phyloP scores from a whole-genome alignment of 1,140 invertebrate genomes.

The Cherax destructor region DNA sequence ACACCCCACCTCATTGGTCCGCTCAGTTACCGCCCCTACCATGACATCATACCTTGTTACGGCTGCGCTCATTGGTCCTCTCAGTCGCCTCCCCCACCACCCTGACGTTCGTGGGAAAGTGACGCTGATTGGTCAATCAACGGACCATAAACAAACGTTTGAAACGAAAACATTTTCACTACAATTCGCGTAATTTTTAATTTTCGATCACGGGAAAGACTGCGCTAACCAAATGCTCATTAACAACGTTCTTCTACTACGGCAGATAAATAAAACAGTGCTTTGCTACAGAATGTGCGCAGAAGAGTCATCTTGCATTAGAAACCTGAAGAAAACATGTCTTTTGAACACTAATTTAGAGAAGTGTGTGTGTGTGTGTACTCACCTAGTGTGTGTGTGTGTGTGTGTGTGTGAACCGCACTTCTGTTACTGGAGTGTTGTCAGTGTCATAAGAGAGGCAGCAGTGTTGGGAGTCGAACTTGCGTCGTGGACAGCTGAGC shows the following conservation, averaged over 20 bases:
- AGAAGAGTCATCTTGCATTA: no score
- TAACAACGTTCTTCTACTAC: background rate
- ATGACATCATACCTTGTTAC: background rate
- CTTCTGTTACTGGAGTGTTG: conserved; percentile 1
- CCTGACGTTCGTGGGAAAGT: conserved; percentile 51
- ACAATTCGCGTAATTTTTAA: background rate
- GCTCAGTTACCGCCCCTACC: conserved; percentile 3
- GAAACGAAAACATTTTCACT: conserved; percentile 3
- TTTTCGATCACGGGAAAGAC: background rate
- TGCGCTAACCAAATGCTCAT: background rate
- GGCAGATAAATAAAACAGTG: background rate
- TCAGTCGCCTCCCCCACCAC: conserved; percentile 16
- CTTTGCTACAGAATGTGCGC: no score
- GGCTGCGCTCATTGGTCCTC: conserved; percentile 11
- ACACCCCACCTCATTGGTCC: conserved; percentile 29
- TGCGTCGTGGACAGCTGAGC: conserved; percentile 23
- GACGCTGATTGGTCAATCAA: conserved; percentile 13
- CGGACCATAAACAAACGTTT: conserved; percentile 23
- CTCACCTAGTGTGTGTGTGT: no score
- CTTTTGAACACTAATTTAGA: background rate
- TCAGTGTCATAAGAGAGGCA: conserved; percentile 1
- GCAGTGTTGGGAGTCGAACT: background rate
- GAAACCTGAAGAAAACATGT: no score
- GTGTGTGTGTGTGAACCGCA: background rate
- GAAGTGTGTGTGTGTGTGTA: background rate